Evolutionary conservation across 2,113 vertebrate species (phyloP), one percentile per base, ranked within the genome.

Genomic region (Atlantisia rogersi): DNA sequence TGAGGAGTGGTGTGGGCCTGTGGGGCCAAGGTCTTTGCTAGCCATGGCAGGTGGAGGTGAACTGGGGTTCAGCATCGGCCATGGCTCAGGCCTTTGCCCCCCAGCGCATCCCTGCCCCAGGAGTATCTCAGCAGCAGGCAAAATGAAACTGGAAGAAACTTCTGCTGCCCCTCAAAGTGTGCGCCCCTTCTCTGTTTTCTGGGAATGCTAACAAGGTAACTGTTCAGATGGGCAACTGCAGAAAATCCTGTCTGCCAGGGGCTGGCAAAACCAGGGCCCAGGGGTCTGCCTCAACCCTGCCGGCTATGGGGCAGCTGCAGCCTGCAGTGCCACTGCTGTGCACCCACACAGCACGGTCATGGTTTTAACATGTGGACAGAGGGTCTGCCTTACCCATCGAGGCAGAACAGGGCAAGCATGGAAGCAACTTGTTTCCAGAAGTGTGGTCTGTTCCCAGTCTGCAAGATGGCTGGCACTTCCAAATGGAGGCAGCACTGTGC

Each of bases 381-480:
- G 19, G 9, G 24, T 42, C 90, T 73, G 11, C 17, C 39, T 82
- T 31, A 44, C 8, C 8, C 50, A 32, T 6, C 2, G 1, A 65
- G 53, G 42, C 3, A 2, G 19, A 76, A 85, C 25, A 56, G 8
- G 5, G 12, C 44, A 44, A 50, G 4, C 46, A 15, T 56, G 53
- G 44, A 71, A 90, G 71, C 24, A 21, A 5, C 5, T 90, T 50
- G 18, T 64, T 76, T 60, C 15, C 71, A 68, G 37, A 46, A 44
- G 44, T 5, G 8, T 69, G 39, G 11, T 53, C 55, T 79, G 17
- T 39, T 76, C 31, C 55, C 7, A 1, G 9, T 29, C 44, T 73
- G 37, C 0, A 0, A 42, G 18, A 28, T 28, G 37, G 21, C 67
- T 63, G 22, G 37, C n/a, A 46, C 22, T 55, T 77, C n/a, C 50